phyloP scores from a whole-genome alignment of 2,797 vertebrate genomes.

The Anniella stebbinsi region DNA sequence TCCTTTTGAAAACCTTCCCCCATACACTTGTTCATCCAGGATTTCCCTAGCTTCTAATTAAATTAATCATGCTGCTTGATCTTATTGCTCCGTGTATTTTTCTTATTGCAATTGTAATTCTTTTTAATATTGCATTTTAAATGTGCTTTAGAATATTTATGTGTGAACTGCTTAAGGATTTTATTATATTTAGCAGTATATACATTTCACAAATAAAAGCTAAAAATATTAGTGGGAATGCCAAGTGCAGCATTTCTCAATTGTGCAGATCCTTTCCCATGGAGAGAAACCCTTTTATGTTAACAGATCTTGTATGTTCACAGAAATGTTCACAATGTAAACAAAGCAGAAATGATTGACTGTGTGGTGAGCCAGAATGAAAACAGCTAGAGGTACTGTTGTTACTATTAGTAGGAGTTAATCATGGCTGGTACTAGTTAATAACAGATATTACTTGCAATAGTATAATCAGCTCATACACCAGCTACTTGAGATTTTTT shows the following conservation, averaged over 20 bases:
- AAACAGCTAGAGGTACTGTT: constrained; percentile 12
- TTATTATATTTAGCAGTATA: too few species aligned
- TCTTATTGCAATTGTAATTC: too few species aligned
- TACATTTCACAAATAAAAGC: neutral
- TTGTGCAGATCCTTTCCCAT: constrained; percentile 63
- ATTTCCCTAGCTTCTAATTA: too few species aligned
- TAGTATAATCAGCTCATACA: neutral
- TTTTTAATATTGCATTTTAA: too few species aligned
- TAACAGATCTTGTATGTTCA: constrained; percentile 68
- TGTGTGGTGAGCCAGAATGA: neutral
- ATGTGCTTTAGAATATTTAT: too few species aligned
- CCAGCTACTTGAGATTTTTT: neutral
- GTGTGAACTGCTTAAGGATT: too few species aligned
- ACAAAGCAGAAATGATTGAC: constrained; percentile 9
- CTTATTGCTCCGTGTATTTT: too few species aligned
- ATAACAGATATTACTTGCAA: constrained; percentile 5
- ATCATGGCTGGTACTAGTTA: constrained; percentile 20
- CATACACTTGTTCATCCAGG: too few species aligned
- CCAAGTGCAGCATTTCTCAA: constrained; percentile 60
- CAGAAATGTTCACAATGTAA: constrained; percentile 35
- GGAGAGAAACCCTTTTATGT: constrained; percentile 64
- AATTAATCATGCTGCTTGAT: too few species aligned
- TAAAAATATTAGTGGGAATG: neutral
- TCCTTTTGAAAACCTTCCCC: too few species aligned
- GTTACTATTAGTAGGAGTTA: constrained; percentile 21